Base-by-base conservation (phyloP, 1,140 invertebrate genomes). In the Triops cancriformis region DNA sequence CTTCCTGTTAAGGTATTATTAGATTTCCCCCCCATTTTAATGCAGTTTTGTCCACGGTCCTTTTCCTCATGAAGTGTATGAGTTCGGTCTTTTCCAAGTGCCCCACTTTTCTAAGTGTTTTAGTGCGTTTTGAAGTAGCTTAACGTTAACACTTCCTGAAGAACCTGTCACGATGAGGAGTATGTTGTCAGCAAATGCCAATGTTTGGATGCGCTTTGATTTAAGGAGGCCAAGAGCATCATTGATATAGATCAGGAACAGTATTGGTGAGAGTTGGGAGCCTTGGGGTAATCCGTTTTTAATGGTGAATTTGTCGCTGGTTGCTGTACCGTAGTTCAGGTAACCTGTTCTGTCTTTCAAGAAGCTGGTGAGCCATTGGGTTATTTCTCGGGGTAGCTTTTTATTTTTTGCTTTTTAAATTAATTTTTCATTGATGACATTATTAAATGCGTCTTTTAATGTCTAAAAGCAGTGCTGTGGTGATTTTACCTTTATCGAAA, bases 211-310 rank as follows among this genome's bases (percentile, higher is more conserved):
- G 10, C 43, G 10, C 18, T 45, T 45, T 12, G 10, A 12, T 45
- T 45, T 45, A 1, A 45, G 10, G 18, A 45, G 10, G 10, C 18
- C 18, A 10, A 45, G 18, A 12, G 43, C 43, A 45, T 45, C 74
- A 11, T 26, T 27, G n/a, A 31, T 75, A 27, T 75, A 26, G 4
- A 26, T 26, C 12, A 75, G 74, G 28, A 75, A 75, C 6, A 26
- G 74, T 18, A 75, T 31, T 10, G 74, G 74, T 0, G 74, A 23
- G n/a, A 75, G 28, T 0, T n/a, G 74, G 11, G 74, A 75, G 1
- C 74, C 74, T 31, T 75, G 74, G n/a, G 74, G 74, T n/a, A 75
- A 6, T 0, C 74, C 74, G 10, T 75, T 6, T n/a, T 75, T 26
- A n/a, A 31, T 7, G n/a, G 18, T n/a, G 74, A 41, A 42, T 10